phyloP scores from a whole-genome alignment of 2,113 vertebrate species.

The Centropristis striata region DNA sequence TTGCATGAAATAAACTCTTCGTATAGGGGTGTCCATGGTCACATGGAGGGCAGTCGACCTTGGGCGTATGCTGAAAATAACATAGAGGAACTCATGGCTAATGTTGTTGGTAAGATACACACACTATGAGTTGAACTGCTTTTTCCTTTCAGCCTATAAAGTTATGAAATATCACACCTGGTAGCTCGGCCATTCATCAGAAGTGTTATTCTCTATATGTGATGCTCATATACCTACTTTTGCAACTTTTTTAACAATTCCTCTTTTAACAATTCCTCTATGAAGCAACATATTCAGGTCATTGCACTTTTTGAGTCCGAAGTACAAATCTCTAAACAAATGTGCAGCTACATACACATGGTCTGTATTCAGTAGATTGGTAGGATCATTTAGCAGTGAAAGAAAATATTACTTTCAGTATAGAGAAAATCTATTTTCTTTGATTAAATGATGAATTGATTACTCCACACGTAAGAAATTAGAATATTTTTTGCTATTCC shows the following conservation, averaged over 20 bases:
- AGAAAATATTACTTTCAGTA: too few relatives aligned
- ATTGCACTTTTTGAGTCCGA: slow-evolving; percentile 30
- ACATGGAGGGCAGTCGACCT: slow-evolving; percentile 87
- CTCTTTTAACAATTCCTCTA: not conserved
- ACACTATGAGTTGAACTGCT: not conserved
- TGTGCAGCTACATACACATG: not conserved
- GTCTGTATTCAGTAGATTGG: not conserved
- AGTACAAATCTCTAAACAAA: slow-evolving; percentile 10
- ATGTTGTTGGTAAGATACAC: slow-evolving; percentile 89
- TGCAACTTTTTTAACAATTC: not conserved
- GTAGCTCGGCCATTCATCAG: not conserved
- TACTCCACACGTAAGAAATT: too few relatives aligned
- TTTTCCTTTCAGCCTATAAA: not conserved
- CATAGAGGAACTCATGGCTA: slow-evolving; percentile 88
- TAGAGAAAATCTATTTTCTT: too few relatives aligned
- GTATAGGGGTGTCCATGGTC: slow-evolving; percentile 90
- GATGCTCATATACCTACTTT: not conserved
- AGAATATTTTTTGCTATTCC: too few relatives aligned
- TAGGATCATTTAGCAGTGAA: too few relatives aligned
- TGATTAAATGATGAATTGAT: too few relatives aligned
- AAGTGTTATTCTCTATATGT: not conserved
- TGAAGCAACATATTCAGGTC: not conserved
- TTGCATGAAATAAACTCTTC: not conserved
- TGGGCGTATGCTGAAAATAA: slow-evolving; percentile 93
- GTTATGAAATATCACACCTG: too few relatives aligned